Base-by-base conservation (phyloP, 2,888 invertebrate genomes). In the Notodonta ziczac region DNA sequence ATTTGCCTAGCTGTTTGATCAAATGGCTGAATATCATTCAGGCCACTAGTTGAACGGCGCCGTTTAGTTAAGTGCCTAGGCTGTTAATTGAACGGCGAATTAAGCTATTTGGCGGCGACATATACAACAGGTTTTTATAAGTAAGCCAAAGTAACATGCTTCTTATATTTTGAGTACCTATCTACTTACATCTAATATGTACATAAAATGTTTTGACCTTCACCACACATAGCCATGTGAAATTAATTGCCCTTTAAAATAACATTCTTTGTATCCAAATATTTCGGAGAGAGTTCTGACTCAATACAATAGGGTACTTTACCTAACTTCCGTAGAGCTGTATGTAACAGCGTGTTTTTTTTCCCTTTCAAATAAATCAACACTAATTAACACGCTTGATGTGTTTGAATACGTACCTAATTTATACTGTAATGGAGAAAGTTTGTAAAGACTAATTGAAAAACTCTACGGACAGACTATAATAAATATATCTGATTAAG, bases 381-480 rank as follows among this genome's bases (percentile, higher is more conserved):
- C 52, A 13, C 24, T 24, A 24, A 24, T 24, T 13, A 52, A 52
- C 35, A 52, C 32, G 16, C 14, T 16, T 46, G 5, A 50, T 16
- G 16, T 50, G 16, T 50, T 50, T 8, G 50, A 10, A 12, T 52
- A 32, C 32, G 32, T 16, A 24, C 24, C 24, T 24, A 13, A 52
- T 52, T 52, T 13, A 32, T 32, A 32, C 6, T 52, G 32, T 32
- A 35, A 32, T 32, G 32, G 52, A 51, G 51, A 52, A 52, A 52
- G 52, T 35, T 13, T 16, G 6, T 14, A 50, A 50, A 5, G 32
- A 52, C 10, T 50, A 50, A 52, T 32, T 35, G 3, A 32, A 52
- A 61, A 62, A 57, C 57, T 60, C 44, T 56, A 59, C 50, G 59
- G 51, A 52, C 55, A 58, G 57, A 61, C 50, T 50, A 14, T 50